These are phyloP conservation scores for Drosophila leonis DNA, from an alignment of 2,888 invertebrate species.

Conservation along the genomic window DNA sequence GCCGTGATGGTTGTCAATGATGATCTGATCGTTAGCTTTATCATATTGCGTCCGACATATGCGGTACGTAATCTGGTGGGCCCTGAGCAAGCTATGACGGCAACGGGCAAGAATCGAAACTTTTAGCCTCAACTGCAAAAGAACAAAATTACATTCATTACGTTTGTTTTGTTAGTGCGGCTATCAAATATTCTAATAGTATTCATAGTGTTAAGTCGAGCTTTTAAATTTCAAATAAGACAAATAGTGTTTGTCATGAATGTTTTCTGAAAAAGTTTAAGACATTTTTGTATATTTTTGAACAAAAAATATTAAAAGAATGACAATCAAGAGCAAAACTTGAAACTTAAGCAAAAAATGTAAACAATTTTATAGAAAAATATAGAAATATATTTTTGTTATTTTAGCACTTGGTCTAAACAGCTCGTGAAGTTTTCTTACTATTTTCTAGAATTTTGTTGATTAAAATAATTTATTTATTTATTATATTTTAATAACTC, in stretches of 20 bases:
- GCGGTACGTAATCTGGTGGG: background rate
- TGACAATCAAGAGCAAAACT: background rate
- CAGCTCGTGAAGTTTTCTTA: background rate
- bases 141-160: too few relatives aligned
- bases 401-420: background rate
- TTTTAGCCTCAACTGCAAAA: conserved; percentile 19
- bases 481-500: background rate
- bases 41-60: conserved; percentile 92
- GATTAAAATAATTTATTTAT: background rate
- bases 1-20: conserved; percentile 99
- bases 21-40: conserved; percentile 99
- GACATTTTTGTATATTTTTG: background rate
- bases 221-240: background rate
- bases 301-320: background rate
- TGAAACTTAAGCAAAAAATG: background rate
- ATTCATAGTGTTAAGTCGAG: background rate
- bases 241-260: background rate
- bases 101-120: conserved; percentile 49
- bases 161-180: background rate
- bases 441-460: background rate
- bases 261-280: background rate
- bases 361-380: background rate
- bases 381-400: background rate
- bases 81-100: conserved; percentile 17
- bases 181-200: conserved; percentile 8